Base-by-base conservation (phyloP, 2,888 invertebrate genomes). In the Argynnis bischoffii region DNA sequence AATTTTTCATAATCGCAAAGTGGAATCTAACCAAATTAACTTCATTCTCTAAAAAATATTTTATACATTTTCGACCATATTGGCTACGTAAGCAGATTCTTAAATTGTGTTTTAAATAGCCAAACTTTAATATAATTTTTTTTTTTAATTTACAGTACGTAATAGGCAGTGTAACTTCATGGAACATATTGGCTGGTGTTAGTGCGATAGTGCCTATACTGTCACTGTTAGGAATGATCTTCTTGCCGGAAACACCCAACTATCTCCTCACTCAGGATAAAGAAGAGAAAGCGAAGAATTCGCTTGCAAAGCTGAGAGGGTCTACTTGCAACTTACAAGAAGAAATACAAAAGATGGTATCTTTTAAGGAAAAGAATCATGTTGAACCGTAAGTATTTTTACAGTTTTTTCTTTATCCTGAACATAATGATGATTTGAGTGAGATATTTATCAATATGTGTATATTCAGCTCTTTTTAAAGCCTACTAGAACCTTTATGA, bases 181-280 rank as follows among this genome's bases (percentile, higher is more conserved):
- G 96, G 96, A 93, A 94, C 68, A 82, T 93, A 4, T 86, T 95
- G 55, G 95, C 96, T 0, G 93, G 94, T 0, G 83, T 96, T 72
- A 95, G 95, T 75, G 89, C 94, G 0, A 80, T 94, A 1, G 78
- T 96, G 0, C 95, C 96, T 0, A 88, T 94, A 0, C 67, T 95
- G 0, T 94, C 95, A 0, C 79, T 96, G 0, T 72, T 95, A 0
- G 85, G 94, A 0, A 94, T 95, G 91, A 86, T 95, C 31, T 80
- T 95, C 14, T 92, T 95, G 64, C 96, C 96, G 0, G 96, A 96
- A 79, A 94, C 96, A 0, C 96, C 96, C 1, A 94, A 95, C 77
- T 96, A 94, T 83, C 93, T 96, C 15, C 90, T 96, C 16, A 93
- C 94, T 3, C 93, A 93, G 55, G 93, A 94, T 70, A 93, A 93